These are phyloP conservation scores for Calyptomena viridis DNA, from an alignment of 2,113 vertebrate species.

Conservation along the genomic window DNA sequence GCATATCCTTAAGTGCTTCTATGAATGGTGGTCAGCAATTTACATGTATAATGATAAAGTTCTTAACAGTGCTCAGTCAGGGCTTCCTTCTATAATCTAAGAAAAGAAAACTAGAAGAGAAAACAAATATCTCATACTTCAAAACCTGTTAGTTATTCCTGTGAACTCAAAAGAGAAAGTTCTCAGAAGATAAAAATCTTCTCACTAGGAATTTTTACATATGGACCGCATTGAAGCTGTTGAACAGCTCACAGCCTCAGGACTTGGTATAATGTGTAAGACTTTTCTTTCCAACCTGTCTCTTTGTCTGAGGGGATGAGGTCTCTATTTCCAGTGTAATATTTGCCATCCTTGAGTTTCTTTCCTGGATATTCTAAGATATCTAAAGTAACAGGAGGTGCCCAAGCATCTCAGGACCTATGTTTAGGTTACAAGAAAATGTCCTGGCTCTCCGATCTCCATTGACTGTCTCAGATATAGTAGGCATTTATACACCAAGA, in stretches of 20 bases:
- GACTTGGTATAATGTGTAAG: rapidly evolving
- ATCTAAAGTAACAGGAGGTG: neutral
- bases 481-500: neutral
- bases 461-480: neutral
- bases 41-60: neutral
- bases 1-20: neutral
- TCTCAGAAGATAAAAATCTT: neutral
- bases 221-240: neutral
- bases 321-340: neutral
- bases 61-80: neutral
- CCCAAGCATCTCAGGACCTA: neutral
- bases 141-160: neutral
- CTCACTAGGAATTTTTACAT: neutral
- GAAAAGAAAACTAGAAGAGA: neutral
- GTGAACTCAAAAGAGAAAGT: neutral
- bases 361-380: neutral
- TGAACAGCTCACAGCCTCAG: neutral
- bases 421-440: neutral
- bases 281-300: neutral
- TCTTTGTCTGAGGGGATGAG: neutral
- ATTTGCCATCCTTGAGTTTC: neutral
- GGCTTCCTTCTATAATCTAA: neutral
- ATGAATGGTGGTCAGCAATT: neutral
- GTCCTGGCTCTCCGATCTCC: neutral
- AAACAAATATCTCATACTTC: neutral